Conservation (phyloP, 2,113 vertebrate species). For the Oxygymnocypris stewartii region DNA sequence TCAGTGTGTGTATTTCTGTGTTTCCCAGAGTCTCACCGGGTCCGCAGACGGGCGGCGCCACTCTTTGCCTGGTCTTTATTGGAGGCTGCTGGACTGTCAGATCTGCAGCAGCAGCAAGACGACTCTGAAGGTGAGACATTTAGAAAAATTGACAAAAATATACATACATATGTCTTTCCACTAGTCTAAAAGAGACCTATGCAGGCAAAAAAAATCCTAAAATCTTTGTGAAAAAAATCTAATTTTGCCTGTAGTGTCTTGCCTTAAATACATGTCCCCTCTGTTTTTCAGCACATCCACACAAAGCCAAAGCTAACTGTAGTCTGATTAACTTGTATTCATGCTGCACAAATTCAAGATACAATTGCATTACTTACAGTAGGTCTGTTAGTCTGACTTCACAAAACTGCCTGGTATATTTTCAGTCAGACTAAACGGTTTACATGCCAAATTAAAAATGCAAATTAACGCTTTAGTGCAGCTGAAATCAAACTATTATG, state of each 20-base stretch:
- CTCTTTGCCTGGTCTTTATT: slow-evolving; percentile 71
- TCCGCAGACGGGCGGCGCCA: slow-evolving; percentile 61
- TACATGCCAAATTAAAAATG: not conserved
- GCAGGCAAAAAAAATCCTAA: not conserved
- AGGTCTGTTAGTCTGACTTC: not conserved
- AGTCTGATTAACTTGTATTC: not conserved
- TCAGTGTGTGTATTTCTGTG: not conserved
- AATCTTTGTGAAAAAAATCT: too few relatives aligned
- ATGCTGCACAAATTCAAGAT: not conserved
- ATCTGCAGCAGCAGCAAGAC: slow-evolving; percentile 52
- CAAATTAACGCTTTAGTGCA: not conserved
- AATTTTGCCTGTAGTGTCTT: too few relatives aligned
- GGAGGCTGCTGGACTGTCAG: slow-evolving; percentile 65
- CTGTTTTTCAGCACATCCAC: not conserved
- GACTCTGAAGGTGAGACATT: slow-evolving; percentile 60
- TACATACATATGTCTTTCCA: not conserved
- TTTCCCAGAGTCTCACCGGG: slow-evolving; percentile 20
- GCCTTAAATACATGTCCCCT: not conserved
- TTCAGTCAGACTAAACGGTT: not conserved
- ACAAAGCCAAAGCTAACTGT: not conserved
- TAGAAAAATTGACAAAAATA: not conserved
- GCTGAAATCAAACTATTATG: not conserved
- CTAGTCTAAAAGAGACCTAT: too few relatives aligned
- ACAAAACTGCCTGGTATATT: not conserved
- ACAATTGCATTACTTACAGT: not conserved